A percentile compares a stretch with the other conserved stretches of the same genome.
These are phyloP conservation scores for Oryzias melastigma DNA, from an alignment of 2,113 vertebrate genomes.

Conservation along the genomic window DNA sequence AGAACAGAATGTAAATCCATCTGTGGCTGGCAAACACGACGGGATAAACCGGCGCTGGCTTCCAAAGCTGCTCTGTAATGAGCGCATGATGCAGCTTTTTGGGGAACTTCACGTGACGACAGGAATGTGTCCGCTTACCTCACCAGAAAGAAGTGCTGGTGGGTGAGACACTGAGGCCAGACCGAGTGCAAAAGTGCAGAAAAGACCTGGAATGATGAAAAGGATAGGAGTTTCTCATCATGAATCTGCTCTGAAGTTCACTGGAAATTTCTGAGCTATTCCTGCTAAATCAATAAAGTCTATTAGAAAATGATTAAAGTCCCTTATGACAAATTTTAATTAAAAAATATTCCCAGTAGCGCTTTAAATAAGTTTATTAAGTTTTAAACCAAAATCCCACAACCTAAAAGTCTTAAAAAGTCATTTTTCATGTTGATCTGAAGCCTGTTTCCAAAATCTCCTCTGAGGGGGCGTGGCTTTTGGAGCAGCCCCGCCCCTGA, in stretches of 20 bases:
- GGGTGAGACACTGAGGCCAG: no score
- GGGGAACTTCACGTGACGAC: slow-evolving; percentile 3
- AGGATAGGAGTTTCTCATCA: slow-evolving; percentile 2
- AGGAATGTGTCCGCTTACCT: background rate
- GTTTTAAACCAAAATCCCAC: no score
- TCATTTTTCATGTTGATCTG: no score
- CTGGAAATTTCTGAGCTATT: background rate
- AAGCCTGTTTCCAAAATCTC: no score
- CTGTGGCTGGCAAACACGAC: slow-evolving; percentile 24
- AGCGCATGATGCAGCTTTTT: slow-evolving; percentile 26
- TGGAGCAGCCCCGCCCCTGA: no score
- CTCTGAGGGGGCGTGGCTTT: no score
- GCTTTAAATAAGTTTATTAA: no score
- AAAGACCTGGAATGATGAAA: slow-evolving; percentile 1
- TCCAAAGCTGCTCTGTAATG: slow-evolving; percentile 29
- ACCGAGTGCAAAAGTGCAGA: background rate
- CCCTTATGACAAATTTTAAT: no score
- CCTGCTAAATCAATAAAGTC: background rate
- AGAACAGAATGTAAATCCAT: slow-evolving; percentile 65
- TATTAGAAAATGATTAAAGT: no score
- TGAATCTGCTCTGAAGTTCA: slow-evolving; percentile 3
- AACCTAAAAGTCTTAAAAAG: no score
- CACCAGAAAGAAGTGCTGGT: background rate
- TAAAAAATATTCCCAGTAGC: no score
- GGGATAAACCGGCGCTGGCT: slow-evolving; percentile 23